Base-by-base conservation (phyloP, 1,140 invertebrate species). In the Lineus longissimus region DNA sequence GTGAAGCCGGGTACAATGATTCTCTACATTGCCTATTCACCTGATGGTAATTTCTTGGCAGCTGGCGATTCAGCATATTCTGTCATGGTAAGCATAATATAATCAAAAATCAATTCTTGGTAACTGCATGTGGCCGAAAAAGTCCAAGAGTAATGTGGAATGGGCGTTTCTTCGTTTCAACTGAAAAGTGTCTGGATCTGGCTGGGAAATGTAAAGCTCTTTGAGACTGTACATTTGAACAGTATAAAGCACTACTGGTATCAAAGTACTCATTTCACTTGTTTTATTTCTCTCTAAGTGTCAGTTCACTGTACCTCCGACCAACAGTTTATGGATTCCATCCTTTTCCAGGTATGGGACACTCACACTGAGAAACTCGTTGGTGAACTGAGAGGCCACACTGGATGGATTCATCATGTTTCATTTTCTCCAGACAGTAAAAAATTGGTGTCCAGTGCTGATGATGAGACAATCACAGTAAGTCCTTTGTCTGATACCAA, bases 361-460 rank as follows among this genome's bases (percentile, higher is more conserved):
- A 19, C 25, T 27, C 19, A 9, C 6, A 51, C 6, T 6, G 25
- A 51, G n/a, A 51, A 51, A n/a, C n/a, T 27, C 6, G 25, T 51
- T 19, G 25, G n/a, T 4, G 47, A 51, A n/a, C 47, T 51, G 47
- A 4, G 25, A 51, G 47, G 47, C 9, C n/a, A 51, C n/a, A 7
- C 19, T 7, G 47, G 47, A 23, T 51, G 47, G 47, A n/a, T 51
- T 4, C 19, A 51, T 9, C n/a, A 27, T 27, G 47, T 51, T 4
- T 19, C 47, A 27, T 51, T 51, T 51, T 23, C 19, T 51, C 47
- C 47, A 7, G 47, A 51, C 47, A 23, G 47, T 51, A 51, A 51
- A 51, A 6, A 51, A n/a, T 51, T 51, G 47, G 47, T 51, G 25
- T 51, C 47, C 6, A 27, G 47, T 23, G 47, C 19, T 27, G n/a